Conservation (phyloP, 2,888 invertebrate species). For the Argyra leucocephala region DNA sequence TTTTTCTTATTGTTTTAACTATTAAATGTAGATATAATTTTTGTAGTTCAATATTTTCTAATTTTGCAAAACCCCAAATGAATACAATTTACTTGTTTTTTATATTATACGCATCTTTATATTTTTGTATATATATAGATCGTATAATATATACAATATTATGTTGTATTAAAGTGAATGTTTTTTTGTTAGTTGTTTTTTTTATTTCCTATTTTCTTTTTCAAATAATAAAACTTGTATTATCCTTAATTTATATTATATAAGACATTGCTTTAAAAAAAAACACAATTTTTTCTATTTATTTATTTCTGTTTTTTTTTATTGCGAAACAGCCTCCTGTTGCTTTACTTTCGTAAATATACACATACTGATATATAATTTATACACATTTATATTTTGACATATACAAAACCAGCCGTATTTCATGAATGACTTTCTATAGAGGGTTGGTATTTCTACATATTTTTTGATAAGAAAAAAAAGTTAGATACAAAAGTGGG, state of each 20-base stretch:
- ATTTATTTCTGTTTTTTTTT: too few species aligned
- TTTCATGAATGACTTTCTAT: neutral
- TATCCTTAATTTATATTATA: slow-evolving; percentile 11
- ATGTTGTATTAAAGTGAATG: too few species aligned
- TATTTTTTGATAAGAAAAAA: neutral
- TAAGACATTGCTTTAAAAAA: neutral
- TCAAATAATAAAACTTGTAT: slow-evolving; percentile 8
- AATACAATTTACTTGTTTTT: neutral
- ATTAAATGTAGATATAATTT: neutral
- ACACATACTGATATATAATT: too few species aligned
- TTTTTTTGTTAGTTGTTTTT: neutral
- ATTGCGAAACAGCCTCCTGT: neutral
- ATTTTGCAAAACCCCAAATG: neutral
- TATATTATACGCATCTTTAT: neutral
- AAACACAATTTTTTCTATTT: neutral
- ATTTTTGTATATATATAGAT: neutral
- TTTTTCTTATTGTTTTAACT: neutral
- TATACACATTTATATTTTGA: too few species aligned
- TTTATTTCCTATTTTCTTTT: neutral
- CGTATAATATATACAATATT: too few species aligned
- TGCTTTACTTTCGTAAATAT: neutral
- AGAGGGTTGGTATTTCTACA: neutral
- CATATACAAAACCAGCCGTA: neutral
- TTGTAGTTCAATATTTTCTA: slow-evolving; percentile 1
- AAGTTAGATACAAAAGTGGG: neutral